phyloP scores from a whole-genome alignment of 2,113 vertebrate species.

The Calonectris borealis region DNA sequence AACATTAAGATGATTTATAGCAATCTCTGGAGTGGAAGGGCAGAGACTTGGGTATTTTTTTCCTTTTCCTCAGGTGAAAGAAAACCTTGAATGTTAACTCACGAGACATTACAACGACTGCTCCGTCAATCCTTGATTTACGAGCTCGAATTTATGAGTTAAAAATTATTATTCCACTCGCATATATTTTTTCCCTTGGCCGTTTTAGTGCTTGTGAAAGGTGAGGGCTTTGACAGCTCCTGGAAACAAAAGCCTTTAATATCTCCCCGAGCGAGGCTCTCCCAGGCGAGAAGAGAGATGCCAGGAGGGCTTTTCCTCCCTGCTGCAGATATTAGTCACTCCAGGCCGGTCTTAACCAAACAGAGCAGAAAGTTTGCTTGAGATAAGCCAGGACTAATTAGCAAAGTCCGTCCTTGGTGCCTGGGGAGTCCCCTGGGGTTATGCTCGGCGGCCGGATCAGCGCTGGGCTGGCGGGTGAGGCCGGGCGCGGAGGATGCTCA shows the following conservation, averaged over 20 bases:
- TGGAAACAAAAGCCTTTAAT: slow-evolving; percentile 66
- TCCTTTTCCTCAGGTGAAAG: slow-evolving; percentile 57
- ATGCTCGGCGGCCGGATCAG: background rate
- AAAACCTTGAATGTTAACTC: slow-evolving; percentile 42
- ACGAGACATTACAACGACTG: background rate
- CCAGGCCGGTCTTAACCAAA: background rate
- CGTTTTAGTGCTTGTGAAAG: slow-evolving; percentile 66
- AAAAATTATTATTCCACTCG: slow-evolving; percentile 39
- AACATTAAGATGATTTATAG: slow-evolving; percentile 55
- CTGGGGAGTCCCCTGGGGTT: background rate
- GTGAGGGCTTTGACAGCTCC: slow-evolving; percentile 66
- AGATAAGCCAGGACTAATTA: background rate
- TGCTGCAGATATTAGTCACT: background rate
- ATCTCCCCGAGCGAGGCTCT: background rate
- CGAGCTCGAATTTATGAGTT: slow-evolving; percentile 46
- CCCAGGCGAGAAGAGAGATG: slow-evolving; percentile 17
- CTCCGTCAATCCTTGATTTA: slow-evolving; percentile 48
- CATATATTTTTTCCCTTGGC: slow-evolving; percentile 13
- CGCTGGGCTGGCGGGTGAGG: background rate
- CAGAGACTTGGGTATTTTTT: background rate
- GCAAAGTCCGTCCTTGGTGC: background rate
- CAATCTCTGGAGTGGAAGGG: slow-evolving; percentile 1
- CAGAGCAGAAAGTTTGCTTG: background rate
- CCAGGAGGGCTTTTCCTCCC: slow-evolving; percentile 8
- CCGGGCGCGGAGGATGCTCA: background rate